Percentiles rank a stretch among this genome's conserved stretches.
Conservation (phyloP, 92 coral and sea anemone genomes). For the Epizoanthus fatuus region DNA sequence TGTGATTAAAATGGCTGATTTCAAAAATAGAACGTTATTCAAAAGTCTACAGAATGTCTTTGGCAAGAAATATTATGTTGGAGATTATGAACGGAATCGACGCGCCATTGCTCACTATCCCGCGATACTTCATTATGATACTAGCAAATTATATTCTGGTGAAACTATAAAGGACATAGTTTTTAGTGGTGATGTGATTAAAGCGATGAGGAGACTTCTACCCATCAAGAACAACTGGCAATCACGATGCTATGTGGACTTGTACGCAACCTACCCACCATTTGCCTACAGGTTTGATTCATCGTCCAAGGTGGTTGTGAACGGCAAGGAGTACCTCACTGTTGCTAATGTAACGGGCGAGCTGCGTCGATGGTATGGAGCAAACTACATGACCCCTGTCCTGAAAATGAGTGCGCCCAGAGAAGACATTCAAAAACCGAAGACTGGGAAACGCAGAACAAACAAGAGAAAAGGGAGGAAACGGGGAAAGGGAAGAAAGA, state of each 20-base stretch:
- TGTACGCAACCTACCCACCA: conserved; percentile 34
- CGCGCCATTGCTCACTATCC: conserved; percentile 44
- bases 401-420: conserved; percentile 29
- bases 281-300: conserved; percentile 23
- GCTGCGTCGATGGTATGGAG: conserved; percentile 20
- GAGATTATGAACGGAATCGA: conserved; percentile 30
- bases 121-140: conserved; percentile 8
- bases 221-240: conserved; percentile 31
- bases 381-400: conserved; percentile 23
- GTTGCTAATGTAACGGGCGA: conserved; percentile 37
- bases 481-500: conserved; percentile 20
- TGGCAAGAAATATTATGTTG: conserved; percentile 41
- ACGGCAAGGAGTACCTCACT: conserved; percentile 17
- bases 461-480: conserved; percentile 7
- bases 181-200: conserved; percentile 11
- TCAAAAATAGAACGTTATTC: conserved; percentile 25
- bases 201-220: conserved; percentile 21
- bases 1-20: conserved; percentile 24
- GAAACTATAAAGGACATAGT: conserved; percentile 5
- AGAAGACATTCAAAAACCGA: conserved; percentile 4
- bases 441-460: background rate
- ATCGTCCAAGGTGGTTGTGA: conserved; percentile 8
- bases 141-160: conserved; percentile 11
- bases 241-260: conserved; percentile 32
- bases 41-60: conserved; percentile 9